Conservation (phyloP, 1,140 invertebrate genomes). For the Matsumurasca onukii region DNA sequence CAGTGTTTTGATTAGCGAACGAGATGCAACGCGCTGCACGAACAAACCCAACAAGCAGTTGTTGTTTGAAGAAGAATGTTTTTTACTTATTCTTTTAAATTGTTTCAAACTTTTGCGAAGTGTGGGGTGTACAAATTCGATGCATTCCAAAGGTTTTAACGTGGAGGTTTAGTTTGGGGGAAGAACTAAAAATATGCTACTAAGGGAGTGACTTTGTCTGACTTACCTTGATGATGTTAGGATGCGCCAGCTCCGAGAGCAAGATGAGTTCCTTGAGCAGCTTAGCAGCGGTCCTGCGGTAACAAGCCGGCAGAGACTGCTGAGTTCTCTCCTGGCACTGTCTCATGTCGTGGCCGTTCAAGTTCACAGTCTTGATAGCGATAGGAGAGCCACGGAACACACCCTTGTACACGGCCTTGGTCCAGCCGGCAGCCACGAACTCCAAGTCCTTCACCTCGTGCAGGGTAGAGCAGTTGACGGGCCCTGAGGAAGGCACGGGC, state of each 20-base stretch:
- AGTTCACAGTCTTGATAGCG: conserved; percentile 53
- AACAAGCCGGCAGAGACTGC: conserved; percentile 44
- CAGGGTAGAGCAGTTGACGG: conserved; percentile 39
- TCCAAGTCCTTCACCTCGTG: conserved; percentile 37
- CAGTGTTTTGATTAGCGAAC: too few relatives aligned
- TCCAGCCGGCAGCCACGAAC: conserved; percentile 51
- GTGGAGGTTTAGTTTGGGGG: too few relatives aligned
- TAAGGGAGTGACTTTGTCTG: too few relatives aligned
- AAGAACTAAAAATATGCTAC: too few relatives aligned
- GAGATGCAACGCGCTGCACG: too few relatives aligned
- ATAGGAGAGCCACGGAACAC: conserved; percentile 43
- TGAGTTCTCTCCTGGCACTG: conserved; percentile 44
- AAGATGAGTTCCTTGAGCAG: conserved; percentile 42
- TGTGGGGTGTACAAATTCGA: too few relatives aligned
- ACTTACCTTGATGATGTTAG: conserved; percentile 41
- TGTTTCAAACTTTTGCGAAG: too few relatives aligned
- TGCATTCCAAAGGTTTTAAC: too few relatives aligned
- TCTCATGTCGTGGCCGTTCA: conserved; percentile 49
- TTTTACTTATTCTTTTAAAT: too few relatives aligned
- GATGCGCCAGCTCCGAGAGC: conserved; percentile 38
- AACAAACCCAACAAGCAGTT: too few relatives aligned
- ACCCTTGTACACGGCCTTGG: conserved; percentile 52
- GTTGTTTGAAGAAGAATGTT: too few relatives aligned
- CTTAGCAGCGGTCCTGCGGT: conserved; percentile 49
- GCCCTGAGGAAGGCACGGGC: neutral